These are phyloP conservation scores for Oxygymnocypris stewartii DNA, from an alignment of 2,113 vertebrate species.

Conservation along the genomic window DNA sequence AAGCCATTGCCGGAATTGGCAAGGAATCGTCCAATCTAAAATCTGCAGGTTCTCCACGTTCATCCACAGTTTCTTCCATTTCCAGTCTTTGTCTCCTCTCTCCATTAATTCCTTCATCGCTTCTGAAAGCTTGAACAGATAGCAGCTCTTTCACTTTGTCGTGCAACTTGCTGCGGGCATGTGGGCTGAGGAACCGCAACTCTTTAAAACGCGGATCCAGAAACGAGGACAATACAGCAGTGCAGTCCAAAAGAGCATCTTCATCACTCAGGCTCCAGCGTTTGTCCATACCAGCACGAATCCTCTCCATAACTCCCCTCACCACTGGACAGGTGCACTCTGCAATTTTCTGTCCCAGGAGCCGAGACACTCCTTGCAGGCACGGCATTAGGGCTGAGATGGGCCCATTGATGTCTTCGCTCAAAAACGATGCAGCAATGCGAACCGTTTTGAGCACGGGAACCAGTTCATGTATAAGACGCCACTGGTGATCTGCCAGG, in stretches of 20 bases:
- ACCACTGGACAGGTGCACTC: constrained; percentile 58
- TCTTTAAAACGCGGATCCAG: constrained; percentile 76
- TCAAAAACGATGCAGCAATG: constrained; percentile 66
- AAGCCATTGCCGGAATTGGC: constrained; percentile 47
- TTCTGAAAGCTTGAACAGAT: constrained; percentile 55
- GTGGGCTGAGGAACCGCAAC: constrained; percentile 68
- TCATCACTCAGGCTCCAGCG: constrained; percentile 65
- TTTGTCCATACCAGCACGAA: constrained; percentile 61
- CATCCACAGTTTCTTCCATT: constrained; percentile 39
- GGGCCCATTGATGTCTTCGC: constrained; percentile 69
- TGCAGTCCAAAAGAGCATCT: constrained; percentile 60
- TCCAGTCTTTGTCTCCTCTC: constrained; percentile 30
- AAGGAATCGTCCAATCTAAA: constrained; percentile 48
- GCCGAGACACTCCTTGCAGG: constrained; percentile 62
- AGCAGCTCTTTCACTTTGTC: constrained; percentile 63
- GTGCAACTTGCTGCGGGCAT: constrained; percentile 64
- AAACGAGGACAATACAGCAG: constrained; percentile 66
- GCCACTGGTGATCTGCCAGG: constrained; percentile 73
- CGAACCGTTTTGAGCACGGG: constrained; percentile 65
- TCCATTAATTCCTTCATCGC: constrained; percentile 20
- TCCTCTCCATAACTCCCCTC: constrained; percentile 58
- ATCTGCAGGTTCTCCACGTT: constrained; percentile 9
- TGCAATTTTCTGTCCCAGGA: constrained; percentile 62
- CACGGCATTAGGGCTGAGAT: constrained; percentile 70
- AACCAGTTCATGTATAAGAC: constrained; percentile 70